A percentile compares a stretch with the other conserved stretches of the same genome.
Conservation (phyloP, 2,888 invertebrate species). For the Portevinia maculata region DNA sequence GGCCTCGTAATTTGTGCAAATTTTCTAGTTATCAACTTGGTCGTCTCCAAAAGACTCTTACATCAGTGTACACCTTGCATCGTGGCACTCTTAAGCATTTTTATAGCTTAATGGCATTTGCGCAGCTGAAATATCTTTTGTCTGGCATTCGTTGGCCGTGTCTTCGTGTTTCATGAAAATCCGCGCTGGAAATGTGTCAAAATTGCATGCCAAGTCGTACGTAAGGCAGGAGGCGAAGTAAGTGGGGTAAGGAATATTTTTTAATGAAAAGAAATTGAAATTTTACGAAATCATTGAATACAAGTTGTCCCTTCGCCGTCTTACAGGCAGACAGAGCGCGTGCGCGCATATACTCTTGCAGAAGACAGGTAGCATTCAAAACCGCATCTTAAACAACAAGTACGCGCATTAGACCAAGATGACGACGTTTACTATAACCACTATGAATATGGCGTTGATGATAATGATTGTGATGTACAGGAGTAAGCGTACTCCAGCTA, state of each 20-base stretch:
- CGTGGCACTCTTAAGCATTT: slow-evolving; percentile 18
- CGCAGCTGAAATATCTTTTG: slow-evolving; percentile 35
- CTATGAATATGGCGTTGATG: slow-evolving; percentile 38
- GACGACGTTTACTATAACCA: slow-evolving; percentile 19
- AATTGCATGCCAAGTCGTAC: slow-evolving; percentile 22
- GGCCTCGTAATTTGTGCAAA: slow-evolving; percentile 25
- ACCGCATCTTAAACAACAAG: slow-evolving; percentile 60
- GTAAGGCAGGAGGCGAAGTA: slow-evolving; percentile 30
- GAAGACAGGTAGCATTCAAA: slow-evolving; percentile 40
- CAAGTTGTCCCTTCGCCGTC: slow-evolving; percentile 1
- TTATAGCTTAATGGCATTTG: slow-evolving; percentile 29
- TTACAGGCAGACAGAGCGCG: neutral
- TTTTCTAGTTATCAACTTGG: slow-evolving; percentile 41
- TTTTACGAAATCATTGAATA: slow-evolving; percentile 46
- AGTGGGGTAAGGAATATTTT: neutral
- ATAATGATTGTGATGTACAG: slow-evolving; percentile 57
- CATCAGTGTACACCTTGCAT: slow-evolving; percentile 39
- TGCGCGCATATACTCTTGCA: neutral
- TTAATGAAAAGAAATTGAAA: slow-evolving; percentile 49
- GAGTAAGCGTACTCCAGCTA: slow-evolving; percentile 68
- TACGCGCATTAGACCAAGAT: slow-evolving; percentile 41
- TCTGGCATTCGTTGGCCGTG: slow-evolving; percentile 6
- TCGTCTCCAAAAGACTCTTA: slow-evolving; percentile 22
- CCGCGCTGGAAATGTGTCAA: slow-evolving; percentile 37
- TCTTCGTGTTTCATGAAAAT: no score